Evolutionary conservation across 2,113 vertebrate genomes (phyloP).

Genomic region (Eolophus roseicapilla): DNA sequence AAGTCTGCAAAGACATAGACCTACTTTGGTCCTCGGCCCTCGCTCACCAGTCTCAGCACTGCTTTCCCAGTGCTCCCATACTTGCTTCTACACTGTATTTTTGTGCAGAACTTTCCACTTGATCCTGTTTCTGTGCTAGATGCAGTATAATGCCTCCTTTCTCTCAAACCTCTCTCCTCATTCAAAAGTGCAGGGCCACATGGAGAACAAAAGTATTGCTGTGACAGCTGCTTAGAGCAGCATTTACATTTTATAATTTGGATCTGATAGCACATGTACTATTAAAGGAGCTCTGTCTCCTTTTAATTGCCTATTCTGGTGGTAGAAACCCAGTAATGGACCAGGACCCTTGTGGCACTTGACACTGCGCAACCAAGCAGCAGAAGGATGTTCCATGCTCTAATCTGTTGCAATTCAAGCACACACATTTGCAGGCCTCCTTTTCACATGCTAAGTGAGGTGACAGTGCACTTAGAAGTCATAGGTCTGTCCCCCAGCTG

Average conservation of each 20-base stretch:
- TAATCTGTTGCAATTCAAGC: background rate
- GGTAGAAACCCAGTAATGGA: background rate
- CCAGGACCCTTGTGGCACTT: background rate
- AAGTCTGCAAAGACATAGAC: background rate
- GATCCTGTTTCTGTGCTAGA: background rate
- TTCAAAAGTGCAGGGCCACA: background rate
- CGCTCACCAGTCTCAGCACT: background rate
- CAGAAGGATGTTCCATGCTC: background rate
- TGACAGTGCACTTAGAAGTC: background rate
- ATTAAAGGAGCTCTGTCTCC: background rate
- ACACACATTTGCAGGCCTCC: background rate
- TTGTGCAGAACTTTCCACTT: background rate
- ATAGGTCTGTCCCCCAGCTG: background rate
- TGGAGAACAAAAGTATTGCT: background rate
- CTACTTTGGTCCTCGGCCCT: background rate
- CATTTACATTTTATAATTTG: background rate
- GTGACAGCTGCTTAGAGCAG: background rate
- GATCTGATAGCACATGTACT: background rate
- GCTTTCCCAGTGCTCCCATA: background rate
- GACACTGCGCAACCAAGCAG: background rate
- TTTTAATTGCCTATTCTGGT: background rate
- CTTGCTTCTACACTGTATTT: background rate
- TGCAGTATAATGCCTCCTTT: background rate
- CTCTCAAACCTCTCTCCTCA: background rate
- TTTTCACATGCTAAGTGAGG: background rate